Conservation (phyloP, 2,797 vertebrate genomes). For the Borostomias antarcticus region DNA sequence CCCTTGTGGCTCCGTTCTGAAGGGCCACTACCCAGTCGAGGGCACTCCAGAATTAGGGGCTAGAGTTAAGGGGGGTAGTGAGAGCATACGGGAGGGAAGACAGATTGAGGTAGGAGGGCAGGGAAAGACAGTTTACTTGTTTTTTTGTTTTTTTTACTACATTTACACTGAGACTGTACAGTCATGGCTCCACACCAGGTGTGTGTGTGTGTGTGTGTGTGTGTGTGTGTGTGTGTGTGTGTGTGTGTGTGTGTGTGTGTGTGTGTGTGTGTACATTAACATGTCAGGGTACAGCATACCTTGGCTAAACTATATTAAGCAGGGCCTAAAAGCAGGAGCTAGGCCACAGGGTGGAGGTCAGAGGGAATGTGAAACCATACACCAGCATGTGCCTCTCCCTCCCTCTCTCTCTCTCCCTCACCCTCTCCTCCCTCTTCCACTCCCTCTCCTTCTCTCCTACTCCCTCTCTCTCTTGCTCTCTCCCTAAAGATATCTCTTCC, state of each 20-base stretch:
- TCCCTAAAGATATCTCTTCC: too few relatives aligned
- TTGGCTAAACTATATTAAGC: conserved; percentile 71
- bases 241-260: conserved; percentile 16
- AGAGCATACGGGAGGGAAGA: too few relatives aligned
- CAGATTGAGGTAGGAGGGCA: too few relatives aligned
- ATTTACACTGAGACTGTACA: conserved; percentile 20
- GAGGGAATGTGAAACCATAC: conserved; percentile 72
- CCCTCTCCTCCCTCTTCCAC: not conserved
- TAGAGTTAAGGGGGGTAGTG: too few relatives aligned
- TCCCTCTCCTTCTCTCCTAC: not conserved
- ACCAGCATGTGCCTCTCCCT: conserved; percentile 40
- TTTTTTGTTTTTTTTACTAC: not conserved
- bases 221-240: too few relatives aligned
- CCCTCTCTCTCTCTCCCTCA: not conserved
- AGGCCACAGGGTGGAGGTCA: conserved; percentile 62
- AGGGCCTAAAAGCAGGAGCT: conserved; percentile 61
- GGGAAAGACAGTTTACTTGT: too few relatives aligned
- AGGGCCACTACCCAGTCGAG: too few relatives aligned
- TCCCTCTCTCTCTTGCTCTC: too few relatives aligned
- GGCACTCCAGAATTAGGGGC: too few relatives aligned
- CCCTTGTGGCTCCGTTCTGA: too few relatives aligned
- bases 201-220: not conserved
- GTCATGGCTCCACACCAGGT: conserved; percentile 35
- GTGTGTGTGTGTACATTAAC: conserved; percentile 53
- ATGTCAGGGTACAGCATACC: conserved; percentile 43